Evolutionary conservation across 2,797 vertebrate genomes (phyloP).

Genomic region (Gobionotothen gibberifrons): DNA sequence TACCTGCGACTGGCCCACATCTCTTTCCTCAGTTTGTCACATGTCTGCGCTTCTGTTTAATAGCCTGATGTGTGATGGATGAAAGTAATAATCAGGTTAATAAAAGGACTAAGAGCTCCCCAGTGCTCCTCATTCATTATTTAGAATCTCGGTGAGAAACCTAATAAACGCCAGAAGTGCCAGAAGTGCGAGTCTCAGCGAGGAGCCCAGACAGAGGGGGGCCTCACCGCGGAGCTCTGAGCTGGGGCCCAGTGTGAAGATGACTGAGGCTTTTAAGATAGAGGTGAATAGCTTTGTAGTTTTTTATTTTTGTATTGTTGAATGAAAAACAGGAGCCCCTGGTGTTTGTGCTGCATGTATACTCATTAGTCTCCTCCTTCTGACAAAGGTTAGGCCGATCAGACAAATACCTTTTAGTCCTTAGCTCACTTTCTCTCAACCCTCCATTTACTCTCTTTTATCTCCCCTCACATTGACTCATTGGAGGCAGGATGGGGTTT

Average conservation of each 20-base stretch:
- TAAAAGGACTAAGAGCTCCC: slow-evolving; percentile 65
- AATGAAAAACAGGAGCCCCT: slow-evolving; percentile 2
- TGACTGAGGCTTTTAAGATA: slow-evolving; percentile 5
- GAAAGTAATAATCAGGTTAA: slow-evolving; percentile 63
- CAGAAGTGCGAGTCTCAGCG: slow-evolving; percentile 13
- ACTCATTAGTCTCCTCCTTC: slow-evolving; percentile 12
- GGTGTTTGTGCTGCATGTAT: background rate
- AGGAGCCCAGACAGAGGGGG: slow-evolving; percentile 9
- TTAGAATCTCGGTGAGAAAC: slow-evolving; percentile 51
- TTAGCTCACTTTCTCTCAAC: slow-evolving; percentile 44
- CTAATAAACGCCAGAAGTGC: slow-evolving; percentile 26
- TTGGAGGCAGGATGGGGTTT: slow-evolving; percentile 73
- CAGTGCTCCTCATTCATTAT: slow-evolving; percentile 58
- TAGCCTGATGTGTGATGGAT: slow-evolving; percentile 58
- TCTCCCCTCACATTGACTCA: slow-evolving; percentile 66
- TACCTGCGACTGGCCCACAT: slow-evolving; percentile 1
- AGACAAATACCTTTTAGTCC: slow-evolving; percentile 41
- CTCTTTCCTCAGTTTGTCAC: slow-evolving; percentile 21
- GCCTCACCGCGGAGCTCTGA: slow-evolving; percentile 40
- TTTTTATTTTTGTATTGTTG: background rate
- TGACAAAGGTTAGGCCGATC: slow-evolving; percentile 31
- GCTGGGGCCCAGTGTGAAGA: slow-evolving; percentile 13
- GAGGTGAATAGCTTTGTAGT: background rate
- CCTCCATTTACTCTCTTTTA: slow-evolving; percentile 45
- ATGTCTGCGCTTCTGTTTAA: slow-evolving; percentile 44